A percentile compares a stretch with the other conserved stretches of the same genome.
Conservation (phyloP, 2,797 vertebrate genomes). For the Ctenosaura bakeri region DNA sequence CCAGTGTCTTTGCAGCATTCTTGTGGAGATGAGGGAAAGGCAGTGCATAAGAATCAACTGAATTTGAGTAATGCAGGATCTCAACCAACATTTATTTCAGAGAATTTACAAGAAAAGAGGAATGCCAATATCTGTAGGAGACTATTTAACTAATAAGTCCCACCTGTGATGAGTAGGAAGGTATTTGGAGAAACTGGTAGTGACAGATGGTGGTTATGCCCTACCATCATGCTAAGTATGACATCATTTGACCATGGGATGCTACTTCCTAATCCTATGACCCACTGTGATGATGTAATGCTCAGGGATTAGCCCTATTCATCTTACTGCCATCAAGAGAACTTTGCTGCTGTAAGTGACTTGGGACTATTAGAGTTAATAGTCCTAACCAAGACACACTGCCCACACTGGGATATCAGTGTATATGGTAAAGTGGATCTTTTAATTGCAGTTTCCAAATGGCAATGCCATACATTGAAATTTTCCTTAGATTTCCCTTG, state of each 20-base stretch:
- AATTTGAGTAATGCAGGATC: too few relatives aligned
- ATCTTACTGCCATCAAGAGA: background rate
- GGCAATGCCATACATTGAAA: background rate
- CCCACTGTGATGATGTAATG: background rate
- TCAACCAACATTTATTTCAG: background rate
- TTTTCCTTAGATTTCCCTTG: background rate
- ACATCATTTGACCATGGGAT: background rate
- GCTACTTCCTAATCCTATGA: background rate
- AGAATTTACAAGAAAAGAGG: conserved; percentile 22
- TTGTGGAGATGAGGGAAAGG: too few relatives aligned
- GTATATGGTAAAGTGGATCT: background rate
- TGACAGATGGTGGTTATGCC: background rate
- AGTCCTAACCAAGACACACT: background rate
- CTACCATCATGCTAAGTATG: background rate
- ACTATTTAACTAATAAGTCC: background rate
- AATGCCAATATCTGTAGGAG: background rate
- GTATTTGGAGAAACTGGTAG: conserved; percentile 16
- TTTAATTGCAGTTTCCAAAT: background rate
- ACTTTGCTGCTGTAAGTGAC: background rate
- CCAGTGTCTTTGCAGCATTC: too few relatives aligned
- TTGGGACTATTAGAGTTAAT: background rate
- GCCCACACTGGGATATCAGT: background rate
- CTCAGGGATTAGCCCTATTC: background rate
- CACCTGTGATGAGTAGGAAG: conserved; percentile 11
- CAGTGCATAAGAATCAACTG: too few relatives aligned